Evolutionary conservation across 2,888 invertebrate genomes (phyloP).

Genomic region (Desoria tigrina): DNA sequence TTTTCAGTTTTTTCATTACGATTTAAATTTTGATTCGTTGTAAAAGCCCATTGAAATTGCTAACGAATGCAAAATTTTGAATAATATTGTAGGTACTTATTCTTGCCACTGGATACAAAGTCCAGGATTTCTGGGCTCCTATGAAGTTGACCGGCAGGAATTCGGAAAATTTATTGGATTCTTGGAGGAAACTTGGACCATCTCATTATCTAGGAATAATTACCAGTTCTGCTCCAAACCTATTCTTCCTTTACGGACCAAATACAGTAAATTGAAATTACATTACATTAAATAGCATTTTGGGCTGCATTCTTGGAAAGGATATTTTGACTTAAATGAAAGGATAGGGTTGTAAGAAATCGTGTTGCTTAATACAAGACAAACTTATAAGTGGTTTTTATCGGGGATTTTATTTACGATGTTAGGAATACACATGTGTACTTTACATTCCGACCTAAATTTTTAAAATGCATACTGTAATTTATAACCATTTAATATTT

Average conservation of each 20-base stretch:
- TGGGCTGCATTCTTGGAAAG: neutral
- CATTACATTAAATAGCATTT: neutral
- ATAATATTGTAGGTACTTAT: conserved; percentile 39
- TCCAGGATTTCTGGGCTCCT: conserved; percentile 47
- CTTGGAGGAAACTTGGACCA: conserved; percentile 36
- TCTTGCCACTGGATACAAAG: conserved; percentile 44
- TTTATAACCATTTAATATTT: too few relatives aligned
- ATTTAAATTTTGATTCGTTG: neutral
- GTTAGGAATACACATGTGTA: too few relatives aligned
- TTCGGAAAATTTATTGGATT: conserved; percentile 25
- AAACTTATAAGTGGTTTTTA: too few relatives aligned
- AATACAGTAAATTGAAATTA: conserved; percentile 30
- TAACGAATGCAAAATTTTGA: neutral
- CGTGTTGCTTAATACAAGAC: neutral
- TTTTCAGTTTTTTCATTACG: neutral
- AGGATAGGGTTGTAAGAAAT: neutral
- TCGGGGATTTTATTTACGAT: too few relatives aligned
- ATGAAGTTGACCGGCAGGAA: conserved; percentile 37
- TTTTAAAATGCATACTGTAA: too few relatives aligned
- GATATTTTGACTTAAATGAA: neutral
- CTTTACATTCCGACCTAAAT: too few relatives aligned
- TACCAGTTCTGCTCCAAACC: conserved; percentile 34
- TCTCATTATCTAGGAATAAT: conserved; percentile 38
- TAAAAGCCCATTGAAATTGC: neutral
- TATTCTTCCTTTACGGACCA: conserved; percentile 42